A percentile compares a stretch with the other conserved stretches of the same genome.
phyloP scores from a whole-genome alignment of 1,140 invertebrate genomes.

The Papilio machaon region DNA sequence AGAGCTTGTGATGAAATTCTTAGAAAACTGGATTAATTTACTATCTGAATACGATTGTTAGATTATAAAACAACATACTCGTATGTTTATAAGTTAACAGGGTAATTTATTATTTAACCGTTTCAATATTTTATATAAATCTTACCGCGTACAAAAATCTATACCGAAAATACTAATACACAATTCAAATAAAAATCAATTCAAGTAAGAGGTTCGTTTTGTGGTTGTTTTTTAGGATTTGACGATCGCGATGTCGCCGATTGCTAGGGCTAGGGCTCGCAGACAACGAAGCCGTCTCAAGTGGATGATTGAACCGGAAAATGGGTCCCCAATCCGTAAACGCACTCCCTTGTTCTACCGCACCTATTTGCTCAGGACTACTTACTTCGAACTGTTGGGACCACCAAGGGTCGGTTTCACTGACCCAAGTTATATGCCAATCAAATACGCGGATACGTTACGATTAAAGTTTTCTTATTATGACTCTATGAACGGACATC shows the following conservation, averaged over 20 bases:
- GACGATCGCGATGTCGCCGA: slow-evolving; percentile 46
- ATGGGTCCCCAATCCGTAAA: slow-evolving; percentile 57
- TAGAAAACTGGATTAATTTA: slow-evolving; percentile 48
- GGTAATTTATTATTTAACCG: background rate
- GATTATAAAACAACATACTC: background rate
- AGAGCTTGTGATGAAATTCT: slow-evolving; percentile 49
- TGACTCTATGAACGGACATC: background rate
- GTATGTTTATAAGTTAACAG: background rate
- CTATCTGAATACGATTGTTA: background rate
- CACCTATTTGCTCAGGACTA: slow-evolving; percentile 41
- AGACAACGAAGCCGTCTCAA: slow-evolving; percentile 70
- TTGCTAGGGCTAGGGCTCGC: slow-evolving; percentile 47
- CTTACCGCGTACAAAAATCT: background rate
- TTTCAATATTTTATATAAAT: too few species aligned
- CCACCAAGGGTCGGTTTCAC: background rate
- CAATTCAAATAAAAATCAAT: slow-evolving; percentile 23
- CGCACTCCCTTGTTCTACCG: slow-evolving; percentile 44
- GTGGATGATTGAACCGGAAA: slow-evolving; percentile 74
- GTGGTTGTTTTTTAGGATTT: slow-evolving; percentile 36
- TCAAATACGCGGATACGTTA: background rate
- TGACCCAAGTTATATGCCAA: slow-evolving; percentile 21
- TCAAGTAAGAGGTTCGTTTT: background rate
- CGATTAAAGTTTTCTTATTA: slow-evolving; percentile 4
- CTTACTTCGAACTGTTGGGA: slow-evolving; percentile 26
- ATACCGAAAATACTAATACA: background rate